These are phyloP conservation scores for Hestina assimilis DNA, from an alignment of 1,140 invertebrate species.

Conservation along the genomic window DNA sequence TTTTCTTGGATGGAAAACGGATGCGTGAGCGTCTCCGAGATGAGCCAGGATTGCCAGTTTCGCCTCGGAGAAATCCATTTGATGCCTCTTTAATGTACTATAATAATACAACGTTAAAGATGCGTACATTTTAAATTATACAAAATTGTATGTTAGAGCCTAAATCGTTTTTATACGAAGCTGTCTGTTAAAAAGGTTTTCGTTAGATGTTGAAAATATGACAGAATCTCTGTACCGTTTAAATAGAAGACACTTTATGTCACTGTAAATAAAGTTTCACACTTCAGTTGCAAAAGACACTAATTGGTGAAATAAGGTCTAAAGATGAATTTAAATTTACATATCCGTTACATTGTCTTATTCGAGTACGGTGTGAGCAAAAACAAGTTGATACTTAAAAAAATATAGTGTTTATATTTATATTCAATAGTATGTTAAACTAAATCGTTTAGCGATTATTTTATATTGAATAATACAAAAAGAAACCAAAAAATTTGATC, in stretches of 20 bases:
- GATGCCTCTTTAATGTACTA: conserved; percentile 33
- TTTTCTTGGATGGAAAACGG: conserved; percentile 16
- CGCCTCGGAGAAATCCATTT: conserved; percentile 15
- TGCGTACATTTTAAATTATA: conserved; percentile 20
- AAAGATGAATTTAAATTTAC: conserved; percentile 14
- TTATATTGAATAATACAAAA: no score
- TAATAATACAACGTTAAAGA: conserved; percentile 22
- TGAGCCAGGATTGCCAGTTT: conserved; percentile 30
- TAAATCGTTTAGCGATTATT: no score
- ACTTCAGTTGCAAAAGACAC: background rate
- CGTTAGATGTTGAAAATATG: no score
- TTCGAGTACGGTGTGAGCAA: background rate
- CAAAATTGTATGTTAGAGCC: conserved; percentile 9
- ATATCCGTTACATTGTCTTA: conserved; percentile 14
- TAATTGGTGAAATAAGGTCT: conserved; percentile 8
- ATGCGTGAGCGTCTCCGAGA: conserved; percentile 48
- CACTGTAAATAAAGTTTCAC: no score
- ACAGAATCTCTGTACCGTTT: no score
- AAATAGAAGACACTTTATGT: no score
- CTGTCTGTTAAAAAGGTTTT: background rate
- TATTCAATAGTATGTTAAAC: no score
- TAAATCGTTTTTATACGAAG: background rate
- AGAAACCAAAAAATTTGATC: no score
- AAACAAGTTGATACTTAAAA: no score
- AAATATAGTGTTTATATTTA: no score